Percentiles rank a stretch among this genome's conserved stretches.
Evolutionary conservation across 2,113 vertebrate species (phyloP).

Genomic region (cattle (Bos taurus)): ARS-UCD2.0 NC_037347.1:850501-851000

Average conservation of each 20-base stretch:
- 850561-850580: slow-evolving; percentile 66
- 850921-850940: background rate
- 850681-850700: slow-evolving; percentile 63
- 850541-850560: slow-evolving; percentile 12
- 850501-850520: background rate
- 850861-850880: slow-evolving; percentile 68
- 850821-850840: slow-evolving; percentile 57
- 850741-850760: slow-evolving; percentile 73
- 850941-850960: slow-evolving; percentile 21
- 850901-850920: slow-evolving; percentile 25
- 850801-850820: slow-evolving; percentile 70
- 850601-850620: background rate
- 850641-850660: slow-evolving; percentile 52
- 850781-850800: slow-evolving; percentile 71
- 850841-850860: slow-evolving; percentile 71
- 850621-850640: slow-evolving; percentile 45
- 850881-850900: slow-evolving; percentile 68
- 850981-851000: background rate
- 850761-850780: slow-evolving; percentile 69
- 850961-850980: background rate
- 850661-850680: slow-evolving; percentile 67
- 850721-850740: slow-evolving; percentile 75
- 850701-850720: slow-evolving; percentile 76
- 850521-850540: background rate
- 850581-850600: slow-evolving; percentile 74